Base-by-base conservation (phyloP, 2,113 vertebrate genomes). In the Mus spicilegus region DNA sequence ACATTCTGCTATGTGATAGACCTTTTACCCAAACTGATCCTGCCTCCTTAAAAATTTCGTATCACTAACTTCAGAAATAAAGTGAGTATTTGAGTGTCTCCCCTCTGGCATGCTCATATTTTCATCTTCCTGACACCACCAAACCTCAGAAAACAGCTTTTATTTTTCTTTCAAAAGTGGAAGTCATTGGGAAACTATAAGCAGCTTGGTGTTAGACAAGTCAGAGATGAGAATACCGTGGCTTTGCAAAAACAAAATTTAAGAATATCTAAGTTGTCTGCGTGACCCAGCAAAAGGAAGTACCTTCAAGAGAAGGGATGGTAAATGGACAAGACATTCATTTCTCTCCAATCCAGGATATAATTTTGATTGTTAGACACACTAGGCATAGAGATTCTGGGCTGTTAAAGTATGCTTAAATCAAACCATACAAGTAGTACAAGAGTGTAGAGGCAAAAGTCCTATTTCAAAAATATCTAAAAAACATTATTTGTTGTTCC, bases 371-470 rank as follows among this genome's bases (percentile, higher is more conserved):
- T 78, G 39, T 67, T 3, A 17, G 42, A 56, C 19, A 84, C 9
- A 36, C 10, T 51, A n/a, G 65, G 13, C n/a, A 30, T 46, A 24
- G 13, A 61, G 81, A 22, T 65, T 65, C n/a, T 58, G 73, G 11
- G 42, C 72, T 56, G 54, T 36, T 28, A 87, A 24, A n/a, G 65
- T 82, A n/a, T 80, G 85, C 20, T 30, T 77, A 89, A 73, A 49
- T 67, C 7, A 94, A 81, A 65, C 22, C 9, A 56, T 92, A 22
- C 11, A 42, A 75, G 87, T 82, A 87, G n/a, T 42, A 87, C 65
- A 95, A 84, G n/a, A 17, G 77, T 92, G 5, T n/a, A 90, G 39
- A 96, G 26, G n/a, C 49, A 85, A 93, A 95, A 81, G 6, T 36
- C 36, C 73, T 56, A 56, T 70, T 61, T 39, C 20, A 63, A 86